Evolutionary conservation across 2,888 invertebrate species (phyloP).

Genomic region (Oligia latruncula): DNA sequence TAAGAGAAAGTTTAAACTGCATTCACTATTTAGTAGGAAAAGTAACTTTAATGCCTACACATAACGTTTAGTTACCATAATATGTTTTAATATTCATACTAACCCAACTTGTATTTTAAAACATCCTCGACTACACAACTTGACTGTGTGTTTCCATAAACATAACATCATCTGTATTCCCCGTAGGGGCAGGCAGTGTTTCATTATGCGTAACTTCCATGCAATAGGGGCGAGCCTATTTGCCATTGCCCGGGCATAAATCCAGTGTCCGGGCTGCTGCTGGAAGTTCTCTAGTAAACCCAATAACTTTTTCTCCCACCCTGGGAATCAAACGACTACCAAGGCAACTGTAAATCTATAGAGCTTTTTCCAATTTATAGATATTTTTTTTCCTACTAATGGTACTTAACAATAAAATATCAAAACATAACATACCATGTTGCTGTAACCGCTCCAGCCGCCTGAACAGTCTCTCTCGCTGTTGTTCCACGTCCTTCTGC

Average conservation of each 20-base stretch:
- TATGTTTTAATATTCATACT: background rate
- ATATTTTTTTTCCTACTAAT: background rate
- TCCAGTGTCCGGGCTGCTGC: background rate
- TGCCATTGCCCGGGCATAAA: background rate
- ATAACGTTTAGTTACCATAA: background rate
- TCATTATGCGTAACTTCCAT: background rate
- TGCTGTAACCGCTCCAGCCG: slow-evolving; percentile 94
- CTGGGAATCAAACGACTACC: background rate
- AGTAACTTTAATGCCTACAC: slow-evolving; percentile 1
- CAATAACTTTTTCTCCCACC: background rate
- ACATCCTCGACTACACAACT: background rate
- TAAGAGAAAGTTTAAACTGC: slow-evolving; percentile 38
- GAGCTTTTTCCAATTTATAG: background rate
- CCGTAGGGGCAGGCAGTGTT: background rate
- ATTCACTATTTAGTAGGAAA: background rate
- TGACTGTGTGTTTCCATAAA: background rate
- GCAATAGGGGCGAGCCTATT: background rate
- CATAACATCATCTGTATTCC: background rate
- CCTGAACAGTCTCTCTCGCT: slow-evolving; percentile 97
- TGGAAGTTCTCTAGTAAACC: background rate
- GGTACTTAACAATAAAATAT: background rate
- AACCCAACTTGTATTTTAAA: background rate
- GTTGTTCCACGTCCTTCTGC: slow-evolving; percentile 95
- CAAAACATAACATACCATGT: slow-evolving; percentile 74
- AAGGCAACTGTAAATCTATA: background rate